Evolutionary conservation across 2,113 vertebrate species (phyloP).

Genomic region (Prunella fulvescens): DNA sequence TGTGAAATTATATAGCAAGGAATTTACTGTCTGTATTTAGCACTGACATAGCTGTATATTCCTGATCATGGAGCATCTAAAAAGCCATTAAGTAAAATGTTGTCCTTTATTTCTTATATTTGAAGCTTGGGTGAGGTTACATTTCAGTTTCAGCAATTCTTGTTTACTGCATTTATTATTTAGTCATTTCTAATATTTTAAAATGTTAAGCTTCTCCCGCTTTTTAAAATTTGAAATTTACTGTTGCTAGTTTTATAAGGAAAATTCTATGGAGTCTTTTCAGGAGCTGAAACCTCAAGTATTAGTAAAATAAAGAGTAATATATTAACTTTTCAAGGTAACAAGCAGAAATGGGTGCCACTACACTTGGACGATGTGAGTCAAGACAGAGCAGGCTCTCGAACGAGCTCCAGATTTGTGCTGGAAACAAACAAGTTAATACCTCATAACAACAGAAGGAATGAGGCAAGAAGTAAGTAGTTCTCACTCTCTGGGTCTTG

Average conservation of each 20-base stretch:
- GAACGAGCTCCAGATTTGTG: conserved; percentile 67
- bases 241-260: not conserved
- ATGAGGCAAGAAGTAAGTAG: conserved; percentile 83
- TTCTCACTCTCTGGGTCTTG: not conserved
- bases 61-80: not conserved
- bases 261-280: not conserved
- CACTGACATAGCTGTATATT: not conserved
- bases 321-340: conserved; percentile 74
- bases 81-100: not conserved
- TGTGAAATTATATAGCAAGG: not conserved
- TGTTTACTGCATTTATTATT: not conserved
- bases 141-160: not conserved
- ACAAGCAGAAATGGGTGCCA: conserved; percentile 91
- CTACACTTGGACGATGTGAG: conserved; percentile 82
- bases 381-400: conserved; percentile 72
- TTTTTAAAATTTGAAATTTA: not conserved
- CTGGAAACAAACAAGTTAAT: conserved; percentile 75
- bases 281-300: not conserved
- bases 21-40: not conserved
- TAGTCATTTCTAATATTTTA: not conserved
- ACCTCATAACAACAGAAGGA: conserved; percentile 75
- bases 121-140: not conserved
- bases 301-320: not conserved
- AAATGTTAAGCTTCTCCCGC: not conserved
- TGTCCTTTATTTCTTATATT: not conserved